phyloP scores from a whole-genome alignment of 2,797 vertebrate species.

The Poeciliopsis paucimaculata region DNA sequence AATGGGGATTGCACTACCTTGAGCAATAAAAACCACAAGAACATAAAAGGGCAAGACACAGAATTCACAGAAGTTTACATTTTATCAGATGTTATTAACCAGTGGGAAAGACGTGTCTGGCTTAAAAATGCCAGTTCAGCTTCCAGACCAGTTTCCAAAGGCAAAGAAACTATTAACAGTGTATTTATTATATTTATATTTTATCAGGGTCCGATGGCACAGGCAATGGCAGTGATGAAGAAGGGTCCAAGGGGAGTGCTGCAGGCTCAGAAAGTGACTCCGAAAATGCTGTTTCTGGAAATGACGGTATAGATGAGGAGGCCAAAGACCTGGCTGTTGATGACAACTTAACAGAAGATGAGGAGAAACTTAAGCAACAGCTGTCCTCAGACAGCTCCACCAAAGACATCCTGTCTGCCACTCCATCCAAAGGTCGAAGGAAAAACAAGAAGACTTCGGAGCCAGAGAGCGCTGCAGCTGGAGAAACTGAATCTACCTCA shows the following conservation, averaged over 20 bases:
- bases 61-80: background rate
- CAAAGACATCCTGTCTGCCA: conserved; percentile 80
- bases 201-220: conserved; percentile 92
- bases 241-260: conserved; percentile 89
- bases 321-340: conserved; percentile 80
- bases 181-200: background rate
- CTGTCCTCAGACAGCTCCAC: conserved; percentile 82
- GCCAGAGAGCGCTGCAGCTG: conserved; percentile 63
- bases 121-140: background rate
- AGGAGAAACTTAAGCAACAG: conserved; percentile 81
- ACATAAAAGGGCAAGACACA: too few species aligned
- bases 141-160: background rate
- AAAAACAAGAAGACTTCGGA: conserved; percentile 83
- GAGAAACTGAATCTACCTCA: conserved; percentile 35
- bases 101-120: background rate
- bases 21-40: too few species aligned
- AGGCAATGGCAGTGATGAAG: conserved; percentile 91
- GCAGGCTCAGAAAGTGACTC: conserved; percentile 91
- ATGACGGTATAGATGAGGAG: conserved; percentile 80
- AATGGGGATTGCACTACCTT: too few species aligned
- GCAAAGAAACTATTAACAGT: background rate
- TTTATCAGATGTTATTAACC: background rate
- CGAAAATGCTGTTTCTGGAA: conserved; percentile 85
- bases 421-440: conserved; percentile 80
- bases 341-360: conserved; percentile 80